A percentile compares a stretch with the other conserved stretches of the same genome.
Conservation (phyloP, 2,113 vertebrate species). For the Indri indri region DNA sequence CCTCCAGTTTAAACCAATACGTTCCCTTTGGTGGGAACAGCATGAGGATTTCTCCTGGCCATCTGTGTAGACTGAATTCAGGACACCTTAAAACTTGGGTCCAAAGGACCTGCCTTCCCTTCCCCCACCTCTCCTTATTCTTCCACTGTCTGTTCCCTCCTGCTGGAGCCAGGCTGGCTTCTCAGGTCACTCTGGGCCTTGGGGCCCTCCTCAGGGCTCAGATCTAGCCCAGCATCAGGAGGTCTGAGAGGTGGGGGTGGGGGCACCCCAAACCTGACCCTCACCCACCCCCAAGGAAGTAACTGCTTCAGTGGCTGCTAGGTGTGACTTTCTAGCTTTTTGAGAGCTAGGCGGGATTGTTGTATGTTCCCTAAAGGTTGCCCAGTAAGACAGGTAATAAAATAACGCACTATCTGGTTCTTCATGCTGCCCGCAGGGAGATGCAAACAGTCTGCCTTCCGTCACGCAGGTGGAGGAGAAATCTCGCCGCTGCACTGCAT, state of each 20-base stretch:
- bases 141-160: neutral
- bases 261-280: neutral
- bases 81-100: neutral
- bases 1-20: constrained; percentile 53
- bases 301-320: neutral
- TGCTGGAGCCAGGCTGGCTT: neutral
- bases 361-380: neutral
- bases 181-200: neutral
- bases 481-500: neutral
- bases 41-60: neutral
- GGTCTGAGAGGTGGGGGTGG: neutral
- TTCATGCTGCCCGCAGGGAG: neutral
- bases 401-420: neutral
- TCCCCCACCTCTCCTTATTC: neutral
- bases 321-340: neutral
- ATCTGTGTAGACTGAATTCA: neutral
- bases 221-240: neutral
- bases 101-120: neutral
- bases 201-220: neutral
- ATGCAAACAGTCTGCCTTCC: neutral
- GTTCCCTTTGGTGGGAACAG: constrained; percentile 17
- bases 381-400: neutral
- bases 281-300: neutral
- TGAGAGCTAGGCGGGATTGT: neutral
- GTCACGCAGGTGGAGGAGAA: neutral